Evolutionary conservation across 2,888 invertebrate species (phyloP), one percentile per base, ranked within the genome.

Genomic region (Branchipolynoe longqiensis): DNA sequence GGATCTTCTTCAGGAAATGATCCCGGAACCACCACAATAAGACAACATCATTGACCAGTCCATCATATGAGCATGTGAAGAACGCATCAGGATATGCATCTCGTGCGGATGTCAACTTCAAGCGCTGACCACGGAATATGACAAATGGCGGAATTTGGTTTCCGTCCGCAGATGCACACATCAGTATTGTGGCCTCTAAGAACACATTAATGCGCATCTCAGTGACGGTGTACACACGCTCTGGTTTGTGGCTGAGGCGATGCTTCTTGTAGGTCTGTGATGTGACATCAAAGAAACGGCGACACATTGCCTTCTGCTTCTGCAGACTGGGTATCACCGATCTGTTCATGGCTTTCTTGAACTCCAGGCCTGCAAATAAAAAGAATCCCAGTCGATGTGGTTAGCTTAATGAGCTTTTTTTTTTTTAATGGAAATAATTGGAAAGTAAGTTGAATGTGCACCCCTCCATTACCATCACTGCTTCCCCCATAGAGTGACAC

Each of bases 21-120:
- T 89, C 89, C 40, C 88, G 58, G 73, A 89, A 89, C 89, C 89
- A 89, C 87, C 89, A 89, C 31, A 89, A 83, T 25, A 89, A 82
- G 31, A 87, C 82, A 41, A 87, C 88, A 31, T 88, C 87, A 64
- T 86, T 87, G 22, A 89, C 85, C 12, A 36, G 48, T 1, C 87
- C 87, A 41, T 86, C 86, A 36, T 84, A 84, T 36, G 82, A 83
- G 84, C 87, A 85, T 2, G 85, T 86, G 85, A 89, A 89, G 59
- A 69, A 85, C 0, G 89, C 89, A 1, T 87, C 87, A 0, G 89
- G 89, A 73, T 85, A 88, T 12, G 85, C 85, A 36, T 88, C 69
- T 38, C 86, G 78, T 6, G 87, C 87, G 0, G 88, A 85, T 22
- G 73, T 85, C 56, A 88, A 62, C 62, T 88, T 88, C 69, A 86